phyloP scores from a whole-genome alignment of 2,113 vertebrate genomes.

The Perca fluviatilis region DNA sequence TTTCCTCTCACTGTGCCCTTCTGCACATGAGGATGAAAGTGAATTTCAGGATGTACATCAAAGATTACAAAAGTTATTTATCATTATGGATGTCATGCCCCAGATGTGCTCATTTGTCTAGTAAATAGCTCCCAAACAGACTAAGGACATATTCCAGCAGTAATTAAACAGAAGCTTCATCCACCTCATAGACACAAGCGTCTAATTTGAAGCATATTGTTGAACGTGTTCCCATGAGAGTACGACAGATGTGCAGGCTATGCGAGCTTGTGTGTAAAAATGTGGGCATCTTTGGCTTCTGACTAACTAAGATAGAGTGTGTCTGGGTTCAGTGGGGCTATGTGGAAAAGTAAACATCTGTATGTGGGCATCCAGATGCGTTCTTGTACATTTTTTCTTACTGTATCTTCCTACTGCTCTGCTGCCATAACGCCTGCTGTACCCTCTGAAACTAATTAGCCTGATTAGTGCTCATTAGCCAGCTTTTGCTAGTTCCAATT shows the following conservation, averaged over 20 bases:
- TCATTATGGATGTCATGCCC: slow-evolving; percentile 26
- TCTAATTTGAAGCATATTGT: slow-evolving; percentile 70
- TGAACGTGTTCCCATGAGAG: slow-evolving; percentile 52
- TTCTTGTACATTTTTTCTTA: slow-evolving; percentile 28
- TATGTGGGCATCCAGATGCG: slow-evolving; percentile 48
- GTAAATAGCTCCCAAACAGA: slow-evolving; percentile 50
- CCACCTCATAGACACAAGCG: slow-evolving; percentile 40
- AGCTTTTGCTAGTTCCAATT: slow-evolving; percentile 77
- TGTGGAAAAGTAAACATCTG: slow-evolving; percentile 39
- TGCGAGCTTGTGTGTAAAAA: slow-evolving; percentile 51
- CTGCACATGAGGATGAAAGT: not conserved
- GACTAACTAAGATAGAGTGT: slow-evolving; percentile 33
- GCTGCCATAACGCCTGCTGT: slow-evolving; percentile 41
- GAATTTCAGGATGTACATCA: not conserved
- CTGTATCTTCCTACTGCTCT: slow-evolving; percentile 14
- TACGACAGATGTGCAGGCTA: slow-evolving; percentile 71
- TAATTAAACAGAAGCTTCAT: slow-evolving; percentile 61
- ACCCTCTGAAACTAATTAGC: slow-evolving; percentile 65
- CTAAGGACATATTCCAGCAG: slow-evolving; percentile 58
- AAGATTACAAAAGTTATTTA: slow-evolving; percentile 32
- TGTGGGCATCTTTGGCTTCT: slow-evolving; percentile 32
- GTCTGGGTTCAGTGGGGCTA: slow-evolving; percentile 30
- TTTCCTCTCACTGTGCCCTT: not conserved
- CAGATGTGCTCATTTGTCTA: slow-evolving; percentile 66
- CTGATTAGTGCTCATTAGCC: slow-evolving; percentile 77